A percentile compares a stretch with the other conserved stretches of the same genome.
Conservation (phyloP, 2,113 vertebrate species). For the Myotis brandtii region DNA sequence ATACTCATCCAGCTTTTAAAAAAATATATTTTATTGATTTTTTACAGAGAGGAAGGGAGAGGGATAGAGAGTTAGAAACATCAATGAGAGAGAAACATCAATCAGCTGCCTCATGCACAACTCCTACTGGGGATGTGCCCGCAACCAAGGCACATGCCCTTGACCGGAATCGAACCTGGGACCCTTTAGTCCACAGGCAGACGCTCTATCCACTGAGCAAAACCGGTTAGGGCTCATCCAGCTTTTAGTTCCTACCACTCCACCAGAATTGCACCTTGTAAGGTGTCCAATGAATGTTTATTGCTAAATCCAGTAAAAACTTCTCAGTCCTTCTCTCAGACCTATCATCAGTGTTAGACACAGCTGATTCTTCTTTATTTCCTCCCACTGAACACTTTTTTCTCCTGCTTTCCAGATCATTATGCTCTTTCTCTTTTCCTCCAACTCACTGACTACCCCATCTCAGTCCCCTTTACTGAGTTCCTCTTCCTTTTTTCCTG, state of each 20-base stretch:
- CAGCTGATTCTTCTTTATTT: neutral
- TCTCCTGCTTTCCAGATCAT: neutral
- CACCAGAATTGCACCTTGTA: neutral
- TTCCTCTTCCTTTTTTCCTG: neutral
- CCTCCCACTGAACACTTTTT: neutral
- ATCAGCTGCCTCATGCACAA: no score
- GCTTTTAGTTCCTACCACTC: neutral
- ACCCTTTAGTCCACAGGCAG: no score
- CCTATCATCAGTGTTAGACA: neutral
- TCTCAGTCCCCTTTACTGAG: neutral
- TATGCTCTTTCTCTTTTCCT: neutral
- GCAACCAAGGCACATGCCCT: no score
- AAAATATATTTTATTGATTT: no score
- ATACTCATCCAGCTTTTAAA: rapidly evolving
- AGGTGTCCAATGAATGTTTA: rapidly evolving
- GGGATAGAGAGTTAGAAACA: no score
- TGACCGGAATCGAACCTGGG: no score
- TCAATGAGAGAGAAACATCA: no score
- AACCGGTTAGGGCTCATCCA: no score
- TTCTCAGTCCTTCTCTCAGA: neutral
- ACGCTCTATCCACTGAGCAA: no score
- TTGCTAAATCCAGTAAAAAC: neutral
- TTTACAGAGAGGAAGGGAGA: no score
- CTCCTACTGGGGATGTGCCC: no score
- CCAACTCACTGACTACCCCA: neutral